Evolutionary conservation across 2,888 invertebrate species (phyloP).

Genomic region (Euplagia quadripunctaria): DNA sequence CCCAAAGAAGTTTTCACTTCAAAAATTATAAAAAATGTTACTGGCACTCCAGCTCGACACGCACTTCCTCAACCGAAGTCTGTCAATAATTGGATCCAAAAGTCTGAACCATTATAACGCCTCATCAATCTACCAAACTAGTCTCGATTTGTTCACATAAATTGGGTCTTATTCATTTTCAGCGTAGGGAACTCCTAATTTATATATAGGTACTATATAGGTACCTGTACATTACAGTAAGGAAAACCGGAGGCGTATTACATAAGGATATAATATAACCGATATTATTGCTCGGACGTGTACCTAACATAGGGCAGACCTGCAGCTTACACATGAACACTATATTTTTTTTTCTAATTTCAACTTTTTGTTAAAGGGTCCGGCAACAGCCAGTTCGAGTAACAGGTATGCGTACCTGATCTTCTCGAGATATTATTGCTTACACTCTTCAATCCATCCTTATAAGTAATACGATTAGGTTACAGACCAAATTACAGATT

Average conservation of each 20-base stretch:
- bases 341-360: no score
- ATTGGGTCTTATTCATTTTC: slow-evolving; percentile 30
- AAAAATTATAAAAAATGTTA: background rate
- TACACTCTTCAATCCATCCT: no score
- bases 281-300: no score
- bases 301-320: no score
- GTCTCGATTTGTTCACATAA: slow-evolving; percentile 42
- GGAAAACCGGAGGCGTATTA: background rate
- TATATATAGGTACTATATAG: background rate
- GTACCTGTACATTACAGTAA: background rate
- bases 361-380: no score
- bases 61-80: background rate
- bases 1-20: no score
- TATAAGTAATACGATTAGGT: no score
- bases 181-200: background rate
- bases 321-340: no score
- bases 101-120: slow-evolving; percentile 44
- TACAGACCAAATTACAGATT: no score
- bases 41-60: background rate
- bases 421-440: no score
- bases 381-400: no score
- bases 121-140: slow-evolving; percentile 53
- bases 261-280: background rate
- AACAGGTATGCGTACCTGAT: no score
- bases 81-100: slow-evolving; percentile 12